A percentile compares a stretch with the other conserved stretches of the same genome.
These are phyloP conservation scores for Pseudochaenichthys georgianus DNA, from an alignment of 2,797 vertebrate genomes.

Conservation along the genomic window DNA sequence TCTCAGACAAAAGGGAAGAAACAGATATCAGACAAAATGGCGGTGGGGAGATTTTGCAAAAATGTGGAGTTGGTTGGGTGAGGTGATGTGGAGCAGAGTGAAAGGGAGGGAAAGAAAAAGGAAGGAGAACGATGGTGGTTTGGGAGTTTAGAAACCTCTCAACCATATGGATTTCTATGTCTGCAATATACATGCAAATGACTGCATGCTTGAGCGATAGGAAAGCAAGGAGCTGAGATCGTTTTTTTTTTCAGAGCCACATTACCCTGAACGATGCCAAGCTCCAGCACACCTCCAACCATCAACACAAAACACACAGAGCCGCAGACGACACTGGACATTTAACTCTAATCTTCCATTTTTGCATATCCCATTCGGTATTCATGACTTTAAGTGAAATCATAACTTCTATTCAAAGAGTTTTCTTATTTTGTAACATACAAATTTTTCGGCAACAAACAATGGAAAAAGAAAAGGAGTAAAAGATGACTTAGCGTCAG, in stretches of 20 bases:
- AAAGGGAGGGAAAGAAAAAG: constrained; percentile 40
- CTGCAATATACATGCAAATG: constrained; percentile 83
- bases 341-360: constrained; percentile 51
- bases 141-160: constrained; percentile 67
- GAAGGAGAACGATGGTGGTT: constrained; percentile 37
- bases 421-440: constrained; percentile 31
- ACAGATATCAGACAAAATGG: constrained; percentile 63
- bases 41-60: constrained; percentile 56
- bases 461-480: constrained; percentile 9
- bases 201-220: constrained; percentile 67
- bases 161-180: constrained; percentile 70
- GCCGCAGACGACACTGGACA: constrained; percentile 37
- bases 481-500: constrained; percentile 17
- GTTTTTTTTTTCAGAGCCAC: constrained; percentile 41
- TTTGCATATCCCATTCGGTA: constrained; percentile 35
- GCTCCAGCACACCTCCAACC: constrained; percentile 44
- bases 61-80: constrained; percentile 58
- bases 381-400: constrained; percentile 37
- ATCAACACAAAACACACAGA: constrained; percentile 44
- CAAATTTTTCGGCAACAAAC: constrained; percentile 12
- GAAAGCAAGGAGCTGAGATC: constrained; percentile 62
- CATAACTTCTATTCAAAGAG: constrained; percentile 18
- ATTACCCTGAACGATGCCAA: constrained; percentile 64
- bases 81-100: constrained; percentile 53
- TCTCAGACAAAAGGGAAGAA: constrained; percentile 65